Base-by-base conservation (phyloP, 2,113 vertebrate genomes). In the Tyto alba region DNA sequence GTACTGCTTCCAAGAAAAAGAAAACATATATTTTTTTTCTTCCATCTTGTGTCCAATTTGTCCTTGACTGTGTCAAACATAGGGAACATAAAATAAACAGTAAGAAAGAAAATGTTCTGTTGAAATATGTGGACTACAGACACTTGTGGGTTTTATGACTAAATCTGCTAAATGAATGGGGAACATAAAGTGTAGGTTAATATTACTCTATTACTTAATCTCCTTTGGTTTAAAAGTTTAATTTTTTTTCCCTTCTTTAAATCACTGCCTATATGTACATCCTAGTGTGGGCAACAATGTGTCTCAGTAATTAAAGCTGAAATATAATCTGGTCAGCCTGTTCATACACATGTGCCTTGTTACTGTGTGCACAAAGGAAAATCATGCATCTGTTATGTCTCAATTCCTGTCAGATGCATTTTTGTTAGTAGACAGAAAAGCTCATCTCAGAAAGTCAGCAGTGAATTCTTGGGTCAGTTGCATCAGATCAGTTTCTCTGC, bases 1-100 rank as follows among this genome's bases (percentile, higher is more conserved):
- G 26, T 87, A 48, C n/a, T 72, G 12, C 56, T 89, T 95, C 84
- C 86, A 91, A 96, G 60, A 81, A 89, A 91, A 95, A 92, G 55
- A 88, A 77, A 75, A 71, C 29, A 4, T 78, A 2, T 15, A 4
- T 30, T 64, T 85, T 30, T 64, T 85, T 92, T 81, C 56, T 87
- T 89, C n/a, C 32, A 72, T 67, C 60, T 74, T 63, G 60, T 59
- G 68, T 92, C 64, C 16, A 45, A 40, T 95, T 96, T 89, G 21
- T 89, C 68, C 15, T 78, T 77, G 26, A 12, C 43, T 84, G 6
- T 88, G 57, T 78, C 64, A 94, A 68, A 60, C 56, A 34, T 10
- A 57, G 53, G 47, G 26, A 81, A 89, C 59, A 67, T 84, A 79
- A 94, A 94, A 69, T 80, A 92, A 92, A 16, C 72, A 90, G 2